These are phyloP conservation scores for Phyllostomus discolor DNA, from an alignment of 2,113 vertebrate genomes.

Conservation along the genomic window DNA sequence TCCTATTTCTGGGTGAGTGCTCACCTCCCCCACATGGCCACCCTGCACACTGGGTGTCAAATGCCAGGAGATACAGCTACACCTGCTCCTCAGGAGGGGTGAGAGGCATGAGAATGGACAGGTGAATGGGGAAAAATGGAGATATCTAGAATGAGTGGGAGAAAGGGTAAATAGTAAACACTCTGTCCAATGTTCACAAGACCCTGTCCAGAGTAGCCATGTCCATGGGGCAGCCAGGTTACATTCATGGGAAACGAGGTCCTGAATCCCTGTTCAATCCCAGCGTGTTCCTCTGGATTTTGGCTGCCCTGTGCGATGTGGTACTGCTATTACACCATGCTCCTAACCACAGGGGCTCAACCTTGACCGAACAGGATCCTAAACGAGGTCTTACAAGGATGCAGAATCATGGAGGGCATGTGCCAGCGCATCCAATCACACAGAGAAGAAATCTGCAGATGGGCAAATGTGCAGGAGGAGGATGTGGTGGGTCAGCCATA, in stretches of 20 bases:
- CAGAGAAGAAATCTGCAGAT: background rate
- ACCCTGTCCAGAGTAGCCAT: background rate
- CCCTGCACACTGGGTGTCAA: background rate
- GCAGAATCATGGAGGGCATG: background rate
- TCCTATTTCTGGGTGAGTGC: background rate
- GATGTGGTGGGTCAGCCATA: background rate
- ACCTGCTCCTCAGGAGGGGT: background rate
- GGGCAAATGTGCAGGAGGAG: background rate
- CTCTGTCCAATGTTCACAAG: background rate
- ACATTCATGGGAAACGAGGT: accelerated
- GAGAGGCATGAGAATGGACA: background rate
- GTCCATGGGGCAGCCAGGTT: background rate
- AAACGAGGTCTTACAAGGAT: background rate
- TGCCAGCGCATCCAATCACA: background rate
- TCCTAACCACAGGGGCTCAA: background rate
- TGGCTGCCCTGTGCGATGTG: background rate
- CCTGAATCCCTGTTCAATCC: background rate
- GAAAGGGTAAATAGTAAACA: background rate
- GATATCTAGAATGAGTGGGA: background rate
- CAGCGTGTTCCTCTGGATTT: background rate
- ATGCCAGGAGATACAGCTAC: background rate
- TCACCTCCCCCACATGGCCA: too few species aligned
- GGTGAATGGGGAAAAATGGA: background rate
- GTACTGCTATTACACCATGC: background rate
- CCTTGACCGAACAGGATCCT: background rate